Evolutionary conservation across 2,797 vertebrate genomes (phyloP).

Genomic region (Mus spretus): DNA sequence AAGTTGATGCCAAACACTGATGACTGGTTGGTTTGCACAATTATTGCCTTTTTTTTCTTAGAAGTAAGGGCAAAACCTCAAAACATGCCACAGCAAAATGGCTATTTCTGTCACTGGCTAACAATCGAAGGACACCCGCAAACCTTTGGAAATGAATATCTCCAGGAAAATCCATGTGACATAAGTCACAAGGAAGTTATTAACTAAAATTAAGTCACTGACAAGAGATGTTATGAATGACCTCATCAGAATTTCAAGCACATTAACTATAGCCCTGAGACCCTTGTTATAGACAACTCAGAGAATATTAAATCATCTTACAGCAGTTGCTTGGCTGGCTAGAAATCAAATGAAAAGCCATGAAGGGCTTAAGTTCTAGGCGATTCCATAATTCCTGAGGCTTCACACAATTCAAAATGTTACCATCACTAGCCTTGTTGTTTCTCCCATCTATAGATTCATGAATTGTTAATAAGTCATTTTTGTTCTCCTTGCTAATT

Average conservation of each 20-base stretch:
- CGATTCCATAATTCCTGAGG: conserved; percentile 83
- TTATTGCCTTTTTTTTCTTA: conserved; percentile 88
- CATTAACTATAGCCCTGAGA: conserved; percentile 86
- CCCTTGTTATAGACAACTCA: conserved; percentile 86
- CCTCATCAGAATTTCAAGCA: conserved; percentile 88
- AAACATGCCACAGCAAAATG: conserved; percentile 84
- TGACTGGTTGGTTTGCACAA: conserved; percentile 83
- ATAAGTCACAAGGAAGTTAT: conserved; percentile 89
- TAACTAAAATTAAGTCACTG: conserved; percentile 87
- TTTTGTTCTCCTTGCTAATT: conserved; percentile 75
- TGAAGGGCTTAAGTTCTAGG: conserved; percentile 86
- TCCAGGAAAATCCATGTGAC: conserved; percentile 82
- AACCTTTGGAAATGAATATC: conserved; percentile 85
- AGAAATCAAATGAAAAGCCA: conserved; percentile 87
- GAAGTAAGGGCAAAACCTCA: conserved; percentile 87
- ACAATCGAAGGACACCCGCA: conserved; percentile 86
- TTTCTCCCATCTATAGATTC: conserved; percentile 65
- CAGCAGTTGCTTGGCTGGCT: conserved; percentile 86
- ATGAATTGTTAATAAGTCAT: conserved; percentile 41
- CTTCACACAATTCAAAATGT: conserved; percentile 82
- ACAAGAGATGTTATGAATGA: conserved; percentile 89
- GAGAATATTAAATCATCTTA: conserved; percentile 87
- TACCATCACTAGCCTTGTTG: conserved; percentile 76
- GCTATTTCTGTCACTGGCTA: conserved; percentile 86
- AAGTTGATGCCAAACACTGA: conserved; percentile 82